Base-by-base conservation (phyloP, 2,888 invertebrate genomes). In the Zeuzera pyrina region DNA sequence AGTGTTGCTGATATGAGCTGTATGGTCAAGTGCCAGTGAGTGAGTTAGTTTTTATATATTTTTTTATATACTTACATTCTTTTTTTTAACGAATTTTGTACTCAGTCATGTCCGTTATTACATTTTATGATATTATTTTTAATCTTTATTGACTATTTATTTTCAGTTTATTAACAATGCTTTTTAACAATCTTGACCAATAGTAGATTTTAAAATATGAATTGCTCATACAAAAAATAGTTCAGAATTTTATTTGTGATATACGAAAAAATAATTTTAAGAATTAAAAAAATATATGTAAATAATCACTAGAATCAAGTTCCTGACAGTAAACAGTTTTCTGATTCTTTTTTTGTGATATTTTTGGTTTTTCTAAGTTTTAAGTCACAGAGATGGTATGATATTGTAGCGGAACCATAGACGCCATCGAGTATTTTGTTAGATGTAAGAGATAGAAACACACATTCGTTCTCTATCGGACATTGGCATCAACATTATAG, bases 181-280 rank as follows among this genome's bases (percentile, higher is more conserved):
- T n/a, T n/a, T n/a, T n/a, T n/a, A n/a, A n/a, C 14, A 52, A 55
- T 64, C 64, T 65, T 69, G 79, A 79, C 79, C 79, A 79, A 79
- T 65, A 51, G 69, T 78, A 79, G 76, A 51, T 65, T 56, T 66
- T 61, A 59, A 56, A 57, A 55, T 58, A 68, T 62, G 66, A 57
- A 59, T 74, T 79, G 79, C 79, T 79, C 79, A 78, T 71, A 69
- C 47, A 43, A 54, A 54, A 52, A 64, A 73, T 73, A 74, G 67
- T 69, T 72, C 46, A 68, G 56, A 65, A 59, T 77, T 73, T 78
- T 61, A 72, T 77, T 79, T 78, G 76, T 79, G 73, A 77, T 79
- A 74, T 57, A 57, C 11, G 11, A 22, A 65, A 62, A 58, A 60
- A 36, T 49, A 50, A 38, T 28, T 49, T 33, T 42, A 61, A 55